Conservation (phyloP, 23 tunicate genomes). For the Trididemnum nubilum region DNA sequence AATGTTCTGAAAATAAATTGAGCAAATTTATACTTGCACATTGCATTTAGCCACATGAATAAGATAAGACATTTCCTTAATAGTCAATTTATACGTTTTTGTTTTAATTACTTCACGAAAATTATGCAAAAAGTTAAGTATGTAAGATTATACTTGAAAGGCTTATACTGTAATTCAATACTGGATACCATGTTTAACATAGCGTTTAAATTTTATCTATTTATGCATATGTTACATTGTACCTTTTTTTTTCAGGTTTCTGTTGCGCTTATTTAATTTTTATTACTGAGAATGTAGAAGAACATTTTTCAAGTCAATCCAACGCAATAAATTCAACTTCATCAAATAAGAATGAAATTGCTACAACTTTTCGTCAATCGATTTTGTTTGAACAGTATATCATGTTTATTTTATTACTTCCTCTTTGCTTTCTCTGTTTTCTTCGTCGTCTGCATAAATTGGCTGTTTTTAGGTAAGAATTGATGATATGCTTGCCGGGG, state of each 20-base stretch:
- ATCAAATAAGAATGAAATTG: background rate
- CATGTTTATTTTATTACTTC: conserved; percentile 52
- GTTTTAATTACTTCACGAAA: no score
- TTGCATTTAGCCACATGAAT: no score
- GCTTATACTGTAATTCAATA: no score
- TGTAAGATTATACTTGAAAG: no score
- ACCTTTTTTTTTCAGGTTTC: conserved; percentile 67
- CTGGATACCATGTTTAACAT: no score
- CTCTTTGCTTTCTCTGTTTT: conserved; percentile 73
- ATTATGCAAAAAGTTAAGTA: no score
- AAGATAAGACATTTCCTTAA: no score
- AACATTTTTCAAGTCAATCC: conserved; percentile 28
- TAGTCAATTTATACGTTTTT: no score
- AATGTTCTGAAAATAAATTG: no score
- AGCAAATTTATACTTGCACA: background rate
- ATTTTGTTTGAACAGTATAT: conserved; percentile 39
- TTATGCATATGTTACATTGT: no score
- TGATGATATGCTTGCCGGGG: no score
- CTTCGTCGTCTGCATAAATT: conserved; percentile 80
- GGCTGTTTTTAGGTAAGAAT: conserved; percentile 76
- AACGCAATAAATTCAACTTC: background rate
- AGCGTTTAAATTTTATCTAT: no score
- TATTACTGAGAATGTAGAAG: conserved; percentile 84
- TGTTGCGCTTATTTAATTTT: conserved; percentile 95
- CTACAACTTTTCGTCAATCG: conserved; percentile 12